Conservation (phyloP, 1,140 invertebrate genomes). For the Drosophila subpulchrella region DNA sequence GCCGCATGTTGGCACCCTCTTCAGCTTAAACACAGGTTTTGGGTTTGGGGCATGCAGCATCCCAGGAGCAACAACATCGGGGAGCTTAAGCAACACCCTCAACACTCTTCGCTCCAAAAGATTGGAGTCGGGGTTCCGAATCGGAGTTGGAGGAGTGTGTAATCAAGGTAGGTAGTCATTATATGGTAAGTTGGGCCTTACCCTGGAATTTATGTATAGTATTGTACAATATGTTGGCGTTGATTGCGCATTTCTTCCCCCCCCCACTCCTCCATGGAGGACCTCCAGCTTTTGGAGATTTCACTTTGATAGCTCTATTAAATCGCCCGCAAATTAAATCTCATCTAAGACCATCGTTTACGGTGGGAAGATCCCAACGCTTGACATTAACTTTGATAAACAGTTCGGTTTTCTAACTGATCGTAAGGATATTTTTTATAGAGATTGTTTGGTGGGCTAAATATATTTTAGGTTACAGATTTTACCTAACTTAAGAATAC, state of each 20-base stretch:
- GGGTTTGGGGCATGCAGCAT: constrained; percentile 23
- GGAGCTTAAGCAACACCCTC: constrained; percentile 58
- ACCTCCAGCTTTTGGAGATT: constrained; percentile 10
- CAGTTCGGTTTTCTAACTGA: neutral
- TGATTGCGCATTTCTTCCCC: constrained; percentile 43
- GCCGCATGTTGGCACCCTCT: constrained; percentile 73
- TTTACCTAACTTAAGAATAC: too few species aligned
- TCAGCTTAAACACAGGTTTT: constrained; percentile 79
- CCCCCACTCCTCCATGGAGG: too few species aligned
- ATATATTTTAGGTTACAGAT: too few species aligned
- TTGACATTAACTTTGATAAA: neutral
- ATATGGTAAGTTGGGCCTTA: constrained; percentile 72
- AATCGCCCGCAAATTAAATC: constrained; percentile 38
- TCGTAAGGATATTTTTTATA: neutral
- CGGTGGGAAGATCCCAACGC: neutral
- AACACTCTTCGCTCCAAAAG: constrained; percentile 20
- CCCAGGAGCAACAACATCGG: constrained; percentile 10
- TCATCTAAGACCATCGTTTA: constrained; percentile 34
- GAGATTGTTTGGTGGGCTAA: neutral
- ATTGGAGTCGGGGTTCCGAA: too few species aligned
- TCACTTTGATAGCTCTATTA: constrained; percentile 70
- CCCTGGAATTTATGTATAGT: constrained; percentile 66
- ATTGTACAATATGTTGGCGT: constrained; percentile 58
- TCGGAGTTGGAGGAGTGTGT: constrained; percentile 54
- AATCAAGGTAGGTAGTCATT: constrained; percentile 82